phyloP scores from a whole-genome alignment of 1,140 invertebrate species.

The Sogatella furcifera region DNA sequence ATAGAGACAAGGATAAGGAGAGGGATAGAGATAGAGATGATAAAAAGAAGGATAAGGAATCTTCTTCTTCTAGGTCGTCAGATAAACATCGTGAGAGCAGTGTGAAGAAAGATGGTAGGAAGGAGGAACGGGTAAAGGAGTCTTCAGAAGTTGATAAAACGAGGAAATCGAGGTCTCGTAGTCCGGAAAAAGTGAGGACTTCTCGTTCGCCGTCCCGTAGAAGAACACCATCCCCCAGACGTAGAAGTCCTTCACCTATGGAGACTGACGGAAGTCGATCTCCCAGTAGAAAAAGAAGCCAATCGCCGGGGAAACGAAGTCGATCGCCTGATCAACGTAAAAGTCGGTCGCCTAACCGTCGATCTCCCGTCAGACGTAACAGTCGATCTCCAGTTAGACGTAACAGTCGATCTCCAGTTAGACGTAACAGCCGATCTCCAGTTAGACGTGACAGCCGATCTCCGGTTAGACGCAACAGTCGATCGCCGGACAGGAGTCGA shows the following conservation, averaged over 20 bases:
- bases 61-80: neutral
- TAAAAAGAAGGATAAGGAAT: conserved; percentile 12
- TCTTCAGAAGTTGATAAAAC: neutral
- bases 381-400: no score
- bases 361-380: no score
- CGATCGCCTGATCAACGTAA: neutral
- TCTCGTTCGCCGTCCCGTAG: conserved; percentile 12
- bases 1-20: conserved; percentile 28
- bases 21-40: conserved; percentile 30
- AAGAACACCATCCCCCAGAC: conserved; percentile 14
- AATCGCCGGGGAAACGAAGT: conserved; percentile 8
- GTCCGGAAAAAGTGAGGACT: conserved; percentile 12
- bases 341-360: no score
- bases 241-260: conserved; percentile 16
- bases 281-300: conserved; percentile 17
- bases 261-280: conserved; percentile 14
- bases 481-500: no score
- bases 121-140: neutral
- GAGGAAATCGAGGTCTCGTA: conserved; percentile 12
- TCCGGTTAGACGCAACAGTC: no score
- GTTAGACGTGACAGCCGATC: no score
- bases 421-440: neutral
- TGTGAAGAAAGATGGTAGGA: neutral
- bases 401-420: no score
- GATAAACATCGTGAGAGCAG: neutral